These are phyloP conservation scores for Cephalotes varians DNA, from an alignment of 2,888 invertebrate genomes.

Conservation along the genomic window DNA sequence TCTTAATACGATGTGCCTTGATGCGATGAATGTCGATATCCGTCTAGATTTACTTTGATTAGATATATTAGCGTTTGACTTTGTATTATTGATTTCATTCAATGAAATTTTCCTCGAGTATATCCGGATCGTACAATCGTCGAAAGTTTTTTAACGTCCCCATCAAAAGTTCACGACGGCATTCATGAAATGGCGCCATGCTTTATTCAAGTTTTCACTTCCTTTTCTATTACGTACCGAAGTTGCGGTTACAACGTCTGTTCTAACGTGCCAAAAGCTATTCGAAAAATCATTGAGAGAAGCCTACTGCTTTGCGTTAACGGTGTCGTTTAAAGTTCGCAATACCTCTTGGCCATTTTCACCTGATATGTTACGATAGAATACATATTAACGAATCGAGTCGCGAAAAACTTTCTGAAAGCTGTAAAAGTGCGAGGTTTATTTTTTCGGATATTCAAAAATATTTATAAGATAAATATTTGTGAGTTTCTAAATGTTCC, in stretches of 20 bases:
- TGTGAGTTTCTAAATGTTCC: neutral
- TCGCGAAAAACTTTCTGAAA: conserved; percentile 53
- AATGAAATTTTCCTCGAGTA: neutral
- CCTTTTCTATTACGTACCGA: neutral
- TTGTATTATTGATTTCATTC: neutral
- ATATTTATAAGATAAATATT: conserved; percentile 6
- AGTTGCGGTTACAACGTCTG: conserved; percentile 23
- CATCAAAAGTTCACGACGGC: conserved; percentile 52
- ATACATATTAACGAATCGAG: conserved; percentile 67
- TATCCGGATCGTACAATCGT: neutral
- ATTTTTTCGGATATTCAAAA: neutral
- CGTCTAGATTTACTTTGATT: conserved; percentile 8
- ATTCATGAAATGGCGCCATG: conserved; percentile 23
- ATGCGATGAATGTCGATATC: neutral
- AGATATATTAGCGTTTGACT: conserved; percentile 2
- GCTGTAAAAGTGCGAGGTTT: neutral
- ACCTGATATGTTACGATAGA: conserved; percentile 52
- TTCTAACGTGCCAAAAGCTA: conserved; percentile 37
- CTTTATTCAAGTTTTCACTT: conserved; percentile 66
- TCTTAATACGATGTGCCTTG: conserved; percentile 27
- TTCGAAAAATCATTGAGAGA: conserved; percentile 63
- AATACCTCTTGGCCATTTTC: conserved; percentile 67
- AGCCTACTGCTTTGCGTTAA: conserved; percentile 73
- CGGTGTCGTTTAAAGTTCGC: conserved; percentile 67
- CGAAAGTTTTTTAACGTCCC: conserved; percentile 39